phyloP scores from a whole-genome alignment of 2,113 vertebrate genomes.

The Tachysurus vachellii region DNA sequence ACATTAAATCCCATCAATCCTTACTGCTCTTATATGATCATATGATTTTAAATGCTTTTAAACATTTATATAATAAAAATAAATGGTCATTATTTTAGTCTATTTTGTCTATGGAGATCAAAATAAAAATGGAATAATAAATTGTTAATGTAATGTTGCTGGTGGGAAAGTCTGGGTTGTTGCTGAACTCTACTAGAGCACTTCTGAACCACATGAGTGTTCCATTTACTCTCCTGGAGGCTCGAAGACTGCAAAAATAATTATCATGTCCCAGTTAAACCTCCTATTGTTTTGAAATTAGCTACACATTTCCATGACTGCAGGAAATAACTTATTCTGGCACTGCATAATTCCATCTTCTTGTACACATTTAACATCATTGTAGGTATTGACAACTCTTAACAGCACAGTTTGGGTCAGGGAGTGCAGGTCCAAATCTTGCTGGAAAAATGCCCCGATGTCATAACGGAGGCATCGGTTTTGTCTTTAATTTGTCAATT shows the following conservation, averaged over 20 bases:
- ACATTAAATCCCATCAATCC: neutral
- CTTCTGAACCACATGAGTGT: neutral
- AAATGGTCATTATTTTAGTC: neutral
- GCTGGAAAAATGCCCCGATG: neutral
- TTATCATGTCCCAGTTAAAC: neutral
- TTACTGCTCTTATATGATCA: too few species aligned
- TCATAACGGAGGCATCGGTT: neutral
- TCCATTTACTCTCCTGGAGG: neutral
- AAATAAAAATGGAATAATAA: neutral
- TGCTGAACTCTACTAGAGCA: neutral
- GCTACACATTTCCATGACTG: neutral
- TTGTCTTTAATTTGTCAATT: neutral
- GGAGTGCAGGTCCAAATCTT: neutral
- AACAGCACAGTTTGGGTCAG: neutral
- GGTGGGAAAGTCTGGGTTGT: neutral
- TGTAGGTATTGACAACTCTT: neutral
- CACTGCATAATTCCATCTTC: neutral
- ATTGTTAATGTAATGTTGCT: neutral
- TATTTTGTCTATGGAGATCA: neutral
- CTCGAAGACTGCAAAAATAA: neutral
- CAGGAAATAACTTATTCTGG: neutral
- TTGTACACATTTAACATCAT: neutral
- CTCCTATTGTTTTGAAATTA: neutral
- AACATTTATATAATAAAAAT: constrained; percentile 32
- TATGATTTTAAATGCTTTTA: constrained; percentile 37